Percentiles rank a stretch among this genome's conserved stretches.
Evolutionary conservation across 2,888 invertebrate species (phyloP).

Genomic region (Malthinus seriepunctatus): DNA sequence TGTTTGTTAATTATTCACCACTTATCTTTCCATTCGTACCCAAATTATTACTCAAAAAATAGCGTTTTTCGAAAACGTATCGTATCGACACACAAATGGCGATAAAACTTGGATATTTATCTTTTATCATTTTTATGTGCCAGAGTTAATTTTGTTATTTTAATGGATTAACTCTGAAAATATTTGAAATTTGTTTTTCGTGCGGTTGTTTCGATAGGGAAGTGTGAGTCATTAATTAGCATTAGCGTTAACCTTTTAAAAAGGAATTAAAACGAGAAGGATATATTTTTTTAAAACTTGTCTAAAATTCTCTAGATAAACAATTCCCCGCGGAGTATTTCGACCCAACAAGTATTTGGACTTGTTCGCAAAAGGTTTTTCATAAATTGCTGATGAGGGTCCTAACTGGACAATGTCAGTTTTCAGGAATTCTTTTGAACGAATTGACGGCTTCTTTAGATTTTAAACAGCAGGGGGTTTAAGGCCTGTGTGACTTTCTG

Average conservation of each 20-base stretch:
- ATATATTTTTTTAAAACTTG: too few relatives aligned
- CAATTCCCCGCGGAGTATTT: constrained; percentile 30
- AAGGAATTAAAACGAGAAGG: too few relatives aligned
- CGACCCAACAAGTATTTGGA: constrained; percentile 32
- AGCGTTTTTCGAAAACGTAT: too few relatives aligned
- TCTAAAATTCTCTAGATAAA: constrained; percentile 22
- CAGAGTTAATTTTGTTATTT: too few relatives aligned
- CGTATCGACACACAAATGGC: too few relatives aligned
- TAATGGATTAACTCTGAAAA: too few relatives aligned
- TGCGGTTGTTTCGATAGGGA: too few relatives aligned
- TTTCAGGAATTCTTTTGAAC: constrained; percentile 38
- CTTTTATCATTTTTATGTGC: too few relatives aligned
- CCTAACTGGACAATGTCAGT: constrained; percentile 33
- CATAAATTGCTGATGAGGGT: constrained; percentile 38
- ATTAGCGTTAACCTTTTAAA: too few relatives aligned
- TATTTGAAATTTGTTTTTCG: too few relatives aligned
- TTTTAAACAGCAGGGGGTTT: constrained; percentile 33
- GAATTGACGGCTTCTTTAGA: constrained; percentile 35
- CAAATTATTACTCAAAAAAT: constrained; percentile 1
- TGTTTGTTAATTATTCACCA: constrained; percentile 9
- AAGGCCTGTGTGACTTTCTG: constrained; percentile 35
- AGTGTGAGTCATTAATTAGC: too few relatives aligned
- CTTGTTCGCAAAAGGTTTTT: constrained; percentile 34
- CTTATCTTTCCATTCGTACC: background rate
- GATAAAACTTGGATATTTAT: too few relatives aligned